Conservation (phyloP, 2,797 vertebrate species). For the Parauchenoglanis punctatus region DNA sequence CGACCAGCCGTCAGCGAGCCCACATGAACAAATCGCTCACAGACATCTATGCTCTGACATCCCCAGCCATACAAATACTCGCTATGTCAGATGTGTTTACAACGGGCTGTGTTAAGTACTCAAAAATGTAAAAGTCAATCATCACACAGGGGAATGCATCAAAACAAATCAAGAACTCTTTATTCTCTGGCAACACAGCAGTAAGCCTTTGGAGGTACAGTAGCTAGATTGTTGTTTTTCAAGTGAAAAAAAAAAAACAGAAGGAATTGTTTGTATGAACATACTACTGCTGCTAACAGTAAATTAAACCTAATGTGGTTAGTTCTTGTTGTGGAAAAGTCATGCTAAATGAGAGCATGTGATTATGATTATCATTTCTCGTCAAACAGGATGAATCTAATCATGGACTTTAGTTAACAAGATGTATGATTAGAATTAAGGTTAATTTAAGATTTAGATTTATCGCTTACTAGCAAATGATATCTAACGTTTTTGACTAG, state of each 20-base stretch:
- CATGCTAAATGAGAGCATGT: neutral
- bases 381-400: neutral
- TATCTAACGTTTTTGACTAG: too few relatives aligned
- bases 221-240: constrained; percentile 10
- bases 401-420: neutral
- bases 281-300: neutral
- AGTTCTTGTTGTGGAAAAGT: neutral
- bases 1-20: constrained; percentile 20
- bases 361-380: neutral
- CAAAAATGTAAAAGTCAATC: constrained; percentile 9
- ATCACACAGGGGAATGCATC: neutral
- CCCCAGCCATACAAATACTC: constrained; percentile 10
- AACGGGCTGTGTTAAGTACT: neutral
- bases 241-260: too few relatives aligned
- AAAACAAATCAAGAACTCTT: constrained; percentile 9
- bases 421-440: neutral
- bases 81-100: constrained; percentile 19
- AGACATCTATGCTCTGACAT: constrained; percentile 36
- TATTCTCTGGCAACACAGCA: constrained; percentile 10
- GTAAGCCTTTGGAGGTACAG: constrained; percentile 20
- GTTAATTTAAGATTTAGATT: neutral
- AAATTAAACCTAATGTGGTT: neutral
- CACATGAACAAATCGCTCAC: constrained; percentile 54
- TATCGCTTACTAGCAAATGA: neutral
- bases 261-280: neutral